Evolutionary conservation across 2,888 invertebrate genomes (phyloP).

Genomic region (Apocheima hispidaria): DNA sequence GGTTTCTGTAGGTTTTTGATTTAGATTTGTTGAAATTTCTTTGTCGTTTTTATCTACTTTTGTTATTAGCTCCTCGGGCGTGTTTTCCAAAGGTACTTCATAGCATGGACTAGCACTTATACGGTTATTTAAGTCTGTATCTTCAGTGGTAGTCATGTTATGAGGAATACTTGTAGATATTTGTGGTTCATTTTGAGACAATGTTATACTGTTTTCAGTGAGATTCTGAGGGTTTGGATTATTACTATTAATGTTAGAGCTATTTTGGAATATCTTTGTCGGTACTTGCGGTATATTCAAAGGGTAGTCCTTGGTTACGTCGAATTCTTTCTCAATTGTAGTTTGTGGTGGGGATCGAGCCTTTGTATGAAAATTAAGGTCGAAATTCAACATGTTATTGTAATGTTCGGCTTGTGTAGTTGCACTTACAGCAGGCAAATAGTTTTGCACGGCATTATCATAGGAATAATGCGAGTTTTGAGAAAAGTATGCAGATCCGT

Average conservation of each 20-base stretch:
- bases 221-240: neutral
- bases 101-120: neutral
- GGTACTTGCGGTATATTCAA: constrained; percentile 47
- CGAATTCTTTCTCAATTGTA: neutral
- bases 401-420: constrained; percentile 2
- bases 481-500: constrained; percentile 53
- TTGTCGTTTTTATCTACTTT: neutral
- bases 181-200: neutral
- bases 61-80: neutral
- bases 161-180: neutral
- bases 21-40: neutral
- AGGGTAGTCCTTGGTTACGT: constrained; percentile 5
- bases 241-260: neutral
- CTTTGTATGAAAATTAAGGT: constrained; percentile 7
- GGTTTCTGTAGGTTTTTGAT: neutral
- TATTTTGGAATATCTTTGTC: constrained; percentile 23
- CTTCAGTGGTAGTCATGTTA: neutral
- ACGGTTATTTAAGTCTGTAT: neutral
- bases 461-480: constrained; percentile 51
- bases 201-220: neutral
- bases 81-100: neutral
- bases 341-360: neutral
- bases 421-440: constrained; percentile 12
- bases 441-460: constrained; percentile 44
- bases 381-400: constrained; percentile 13